Evolutionary conservation across 2,888 invertebrate genomes (phyloP).

Genomic region (Brachyptera putata): DNA sequence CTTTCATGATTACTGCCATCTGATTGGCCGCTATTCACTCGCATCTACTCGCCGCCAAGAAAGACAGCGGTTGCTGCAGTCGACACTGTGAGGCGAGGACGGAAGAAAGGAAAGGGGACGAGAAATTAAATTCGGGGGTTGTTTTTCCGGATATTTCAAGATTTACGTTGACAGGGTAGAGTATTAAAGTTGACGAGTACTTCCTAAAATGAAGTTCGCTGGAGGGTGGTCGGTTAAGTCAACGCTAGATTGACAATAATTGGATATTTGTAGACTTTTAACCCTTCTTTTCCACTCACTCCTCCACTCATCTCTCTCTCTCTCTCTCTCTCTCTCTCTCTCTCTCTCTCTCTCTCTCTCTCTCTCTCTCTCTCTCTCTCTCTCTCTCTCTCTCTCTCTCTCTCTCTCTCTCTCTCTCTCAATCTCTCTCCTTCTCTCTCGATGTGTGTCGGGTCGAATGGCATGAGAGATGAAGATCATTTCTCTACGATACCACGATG

Average conservation of each 20-base stretch:
- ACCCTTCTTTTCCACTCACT: not conserved
- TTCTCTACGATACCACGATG: constrained; percentile 2
- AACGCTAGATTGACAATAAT: not conserved
- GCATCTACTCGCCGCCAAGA: not conserved
- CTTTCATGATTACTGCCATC: not conserved
- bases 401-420: not conserved
- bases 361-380: not conserved
- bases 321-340: not conserved
- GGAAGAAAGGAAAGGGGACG: not conserved
- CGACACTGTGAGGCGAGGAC: not conserved
- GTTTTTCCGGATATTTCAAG: not conserved
- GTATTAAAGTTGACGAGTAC: not conserved
- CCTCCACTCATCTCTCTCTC: not conserved
- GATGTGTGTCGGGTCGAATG: not conserved
- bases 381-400: not conserved
- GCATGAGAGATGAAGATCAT: not conserved
- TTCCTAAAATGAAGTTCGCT: not conserved
- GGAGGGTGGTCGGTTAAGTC: not conserved
- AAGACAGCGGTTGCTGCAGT: not conserved
- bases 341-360: not conserved
- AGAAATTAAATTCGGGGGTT: not conserved
- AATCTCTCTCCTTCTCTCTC: too few species aligned
- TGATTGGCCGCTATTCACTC: not conserved
- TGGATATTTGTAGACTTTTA: constrained; percentile 2
- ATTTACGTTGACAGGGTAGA: not conserved